These are phyloP conservation scores for Erpetoichthys calabaricus DNA, from an alignment of 2,797 vertebrate species.

Conservation along the genomic window DNA sequence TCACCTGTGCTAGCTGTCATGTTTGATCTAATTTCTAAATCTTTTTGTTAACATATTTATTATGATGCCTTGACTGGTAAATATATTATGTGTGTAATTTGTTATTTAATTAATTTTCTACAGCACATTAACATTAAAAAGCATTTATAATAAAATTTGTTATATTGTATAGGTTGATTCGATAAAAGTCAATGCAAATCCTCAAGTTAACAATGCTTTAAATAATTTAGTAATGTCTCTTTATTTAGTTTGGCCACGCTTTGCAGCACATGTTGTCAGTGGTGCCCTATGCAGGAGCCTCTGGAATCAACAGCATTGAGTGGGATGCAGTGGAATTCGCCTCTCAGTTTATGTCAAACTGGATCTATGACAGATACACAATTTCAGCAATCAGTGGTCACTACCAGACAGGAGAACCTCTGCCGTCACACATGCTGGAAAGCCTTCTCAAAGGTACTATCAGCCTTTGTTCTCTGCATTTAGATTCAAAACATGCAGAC, in stretches of 20 bases:
- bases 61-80: too few relatives aligned
- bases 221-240: not conserved
- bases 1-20: too few relatives aligned
- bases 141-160: too few relatives aligned
- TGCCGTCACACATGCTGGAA: conserved; percentile 4
- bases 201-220: too few relatives aligned
- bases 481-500: not conserved
- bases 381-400: conserved; percentile 4
- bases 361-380: conserved; percentile 5
- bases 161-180: too few relatives aligned
- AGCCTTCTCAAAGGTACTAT: not conserved
- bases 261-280: conserved; percentile 8
- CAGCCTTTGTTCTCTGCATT: not conserved
- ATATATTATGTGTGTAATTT: too few relatives aligned
- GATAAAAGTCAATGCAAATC: too few relatives aligned
- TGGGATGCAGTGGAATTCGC: conserved; percentile 7
- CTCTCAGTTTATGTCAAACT: conserved; percentile 9
- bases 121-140: too few relatives aligned
- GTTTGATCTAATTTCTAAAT: too few relatives aligned
- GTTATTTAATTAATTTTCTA: too few relatives aligned
- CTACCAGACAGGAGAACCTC: conserved; percentile 6
- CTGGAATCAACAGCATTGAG: conserved; percentile 6
- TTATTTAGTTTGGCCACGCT: conserved; percentile 7
- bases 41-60: too few relatives aligned
- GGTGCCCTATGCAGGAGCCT: conserved; percentile 2